Conservation (phyloP, 2,888 invertebrate genomes). For the Amiota mariae region DNA sequence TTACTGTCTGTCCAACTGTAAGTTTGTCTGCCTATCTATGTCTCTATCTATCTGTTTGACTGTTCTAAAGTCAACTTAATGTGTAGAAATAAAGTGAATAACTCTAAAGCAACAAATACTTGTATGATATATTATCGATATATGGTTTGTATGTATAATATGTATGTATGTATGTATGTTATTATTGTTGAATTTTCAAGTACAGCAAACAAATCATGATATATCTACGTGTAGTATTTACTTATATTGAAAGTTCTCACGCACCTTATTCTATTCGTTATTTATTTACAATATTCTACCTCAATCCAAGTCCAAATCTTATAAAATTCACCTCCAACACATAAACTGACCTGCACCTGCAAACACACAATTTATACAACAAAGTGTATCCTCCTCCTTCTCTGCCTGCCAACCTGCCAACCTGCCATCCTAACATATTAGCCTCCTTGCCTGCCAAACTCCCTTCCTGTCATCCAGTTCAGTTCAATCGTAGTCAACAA, state of each 20-base stretch:
- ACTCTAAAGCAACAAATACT: conserved; percentile 50
- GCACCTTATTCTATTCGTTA: conserved; percentile 51
- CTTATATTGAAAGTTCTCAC: conserved; percentile 61
- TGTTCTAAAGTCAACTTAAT: conserved; percentile 22
- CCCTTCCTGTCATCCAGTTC: conserved; percentile 24
- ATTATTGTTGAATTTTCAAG: conserved; percentile 52
- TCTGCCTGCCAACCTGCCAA: conserved; percentile 32
- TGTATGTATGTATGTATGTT: no score
- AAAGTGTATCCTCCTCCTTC: conserved; percentile 13
- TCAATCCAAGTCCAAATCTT: not conserved
- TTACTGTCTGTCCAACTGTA: conserved; percentile 28
- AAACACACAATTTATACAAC: conserved; percentile 11
- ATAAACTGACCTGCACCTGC: conserved; percentile 23
- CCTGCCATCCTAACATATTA: conserved; percentile 33
- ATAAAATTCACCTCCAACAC: not conserved
- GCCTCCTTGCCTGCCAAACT: conserved; percentile 21
- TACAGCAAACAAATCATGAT: conserved; percentile 64
- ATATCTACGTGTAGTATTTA: conserved; percentile 54
- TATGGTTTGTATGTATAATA: conserved; percentile 30
- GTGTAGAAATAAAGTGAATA: conserved; percentile 35
- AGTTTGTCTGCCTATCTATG: not conserved
- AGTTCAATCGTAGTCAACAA: conserved; percentile 39
- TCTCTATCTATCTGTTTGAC: not conserved
- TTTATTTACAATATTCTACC: conserved; percentile 40
- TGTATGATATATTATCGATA: no score